Evolutionary conservation across 2,113 vertebrate species (phyloP).

Genomic region (Crotalus horridus): DNA sequence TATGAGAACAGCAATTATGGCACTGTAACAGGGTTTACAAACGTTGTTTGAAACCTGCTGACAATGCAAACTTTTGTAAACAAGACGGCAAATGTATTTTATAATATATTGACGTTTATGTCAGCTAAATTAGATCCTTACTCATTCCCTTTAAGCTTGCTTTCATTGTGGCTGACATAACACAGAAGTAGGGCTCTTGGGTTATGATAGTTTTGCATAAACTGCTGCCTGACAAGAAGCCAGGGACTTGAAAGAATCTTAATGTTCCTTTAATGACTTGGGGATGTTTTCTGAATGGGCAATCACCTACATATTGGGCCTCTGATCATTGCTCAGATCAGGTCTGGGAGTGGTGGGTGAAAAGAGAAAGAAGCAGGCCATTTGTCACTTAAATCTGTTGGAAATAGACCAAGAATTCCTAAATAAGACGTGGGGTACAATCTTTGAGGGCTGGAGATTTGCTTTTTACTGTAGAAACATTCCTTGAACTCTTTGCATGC

Average conservation of each 20-base stretch:
- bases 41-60: not conserved
- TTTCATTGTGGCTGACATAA: constrained; percentile 21
- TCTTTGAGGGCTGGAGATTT: not conserved
- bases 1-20: not conserved
- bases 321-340: not conserved
- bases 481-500: not conserved
- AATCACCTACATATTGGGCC: not conserved
- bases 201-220: not conserved
- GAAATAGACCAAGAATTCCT: not conserved
- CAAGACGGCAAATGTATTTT: not conserved
- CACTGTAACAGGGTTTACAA: not conserved
- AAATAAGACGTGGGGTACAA: not conserved
- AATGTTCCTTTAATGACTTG: not conserved
- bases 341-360: not conserved
- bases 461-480: not conserved
- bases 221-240: not conserved
- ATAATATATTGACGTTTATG: not conserved
- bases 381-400: not conserved
- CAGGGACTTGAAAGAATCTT: not conserved
- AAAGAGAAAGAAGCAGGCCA: not conserved
- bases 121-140: not conserved
- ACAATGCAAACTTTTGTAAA: not conserved
- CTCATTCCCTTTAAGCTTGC: not conserved
- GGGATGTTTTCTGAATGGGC: not conserved
- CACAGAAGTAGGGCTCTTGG: not conserved